Evolutionary conservation across 2,888 invertebrate genomes (phyloP).

Genomic region (Petrolisthes cinctipes): DNA sequence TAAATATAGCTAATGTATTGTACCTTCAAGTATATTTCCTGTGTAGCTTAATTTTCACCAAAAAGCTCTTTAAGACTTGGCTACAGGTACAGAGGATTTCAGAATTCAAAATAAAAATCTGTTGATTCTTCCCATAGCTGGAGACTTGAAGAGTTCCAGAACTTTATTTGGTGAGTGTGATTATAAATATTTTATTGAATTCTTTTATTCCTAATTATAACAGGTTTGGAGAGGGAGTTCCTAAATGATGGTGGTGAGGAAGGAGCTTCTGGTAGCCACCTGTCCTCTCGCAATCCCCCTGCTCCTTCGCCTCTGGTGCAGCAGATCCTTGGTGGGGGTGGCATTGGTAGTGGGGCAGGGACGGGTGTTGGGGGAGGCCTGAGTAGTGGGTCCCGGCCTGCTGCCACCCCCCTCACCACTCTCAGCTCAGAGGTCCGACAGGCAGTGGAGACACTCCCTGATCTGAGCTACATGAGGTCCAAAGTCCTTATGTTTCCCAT

Average conservation of each 20-base stretch:
- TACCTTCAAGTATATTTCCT: too few relatives aligned
- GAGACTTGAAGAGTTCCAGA: too few relatives aligned
- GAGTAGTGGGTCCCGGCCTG: constrained; percentile 13
- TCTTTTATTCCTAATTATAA: not conserved
- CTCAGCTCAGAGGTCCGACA: constrained; percentile 46
- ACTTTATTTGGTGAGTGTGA: too few relatives aligned
- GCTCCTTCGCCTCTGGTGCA: constrained; percentile 53
- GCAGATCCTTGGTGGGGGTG: constrained; percentile 49
- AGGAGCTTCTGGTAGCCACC: constrained; percentile 22
- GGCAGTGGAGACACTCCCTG: constrained; percentile 52
- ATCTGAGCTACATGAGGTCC: constrained; percentile 60
- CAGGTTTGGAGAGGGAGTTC: constrained; percentile 54
- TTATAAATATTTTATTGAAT: too few relatives aligned
- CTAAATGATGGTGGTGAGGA: constrained; percentile 49
- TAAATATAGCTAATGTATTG: too few relatives aligned
- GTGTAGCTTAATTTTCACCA: too few relatives aligned
- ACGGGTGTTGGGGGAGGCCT: not conserved
- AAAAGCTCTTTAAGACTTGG: too few relatives aligned
- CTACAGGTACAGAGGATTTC: too few relatives aligned
- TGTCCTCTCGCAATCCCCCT: constrained; percentile 26
- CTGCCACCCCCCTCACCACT: constrained; percentile 47
- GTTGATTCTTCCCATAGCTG: too few relatives aligned
- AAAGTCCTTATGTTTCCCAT: constrained; percentile 64
- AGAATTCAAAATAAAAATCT: too few relatives aligned
- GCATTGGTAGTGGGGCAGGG: not conserved